phyloP scores from a whole-genome alignment of 2,113 vertebrate genomes.

The Gobio gobio region DNA sequence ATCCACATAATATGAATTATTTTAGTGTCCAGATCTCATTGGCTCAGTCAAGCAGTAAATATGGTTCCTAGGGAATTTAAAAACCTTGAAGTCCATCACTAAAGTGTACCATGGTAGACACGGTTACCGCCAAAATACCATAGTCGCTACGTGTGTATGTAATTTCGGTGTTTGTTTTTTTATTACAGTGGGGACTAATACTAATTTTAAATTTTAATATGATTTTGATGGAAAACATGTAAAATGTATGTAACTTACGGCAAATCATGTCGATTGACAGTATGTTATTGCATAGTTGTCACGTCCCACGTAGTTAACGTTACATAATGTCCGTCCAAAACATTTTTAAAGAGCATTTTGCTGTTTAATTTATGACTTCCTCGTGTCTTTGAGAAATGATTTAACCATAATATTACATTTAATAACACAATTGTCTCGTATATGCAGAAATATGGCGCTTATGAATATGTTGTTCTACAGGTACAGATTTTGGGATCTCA shows the following conservation, averaged over 20 bases:
- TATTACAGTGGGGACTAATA: background rate
- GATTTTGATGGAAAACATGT: no score
- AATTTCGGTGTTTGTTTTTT: background rate
- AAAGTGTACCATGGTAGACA: background rate
- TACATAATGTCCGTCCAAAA: background rate
- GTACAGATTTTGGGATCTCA: background rate
- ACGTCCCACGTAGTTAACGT: no score
- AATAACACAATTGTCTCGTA: background rate
- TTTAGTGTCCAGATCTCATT: background rate
- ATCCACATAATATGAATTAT: background rate
- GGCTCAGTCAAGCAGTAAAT: background rate
- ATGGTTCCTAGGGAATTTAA: background rate
- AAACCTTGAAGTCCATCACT: background rate
- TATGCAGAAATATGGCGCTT: background rate
- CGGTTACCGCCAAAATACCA: slow-evolving; percentile 4
- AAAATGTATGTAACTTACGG: no score
- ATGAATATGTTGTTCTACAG: background rate
- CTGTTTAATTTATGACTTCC: background rate
- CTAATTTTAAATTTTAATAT: no score
- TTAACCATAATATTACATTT: background rate
- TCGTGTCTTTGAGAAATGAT: background rate
- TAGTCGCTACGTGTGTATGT: background rate
- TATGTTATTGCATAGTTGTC: no score
- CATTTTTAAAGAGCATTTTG: background rate
- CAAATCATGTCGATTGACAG: no score